Evolutionary conservation across 2,888 invertebrate genomes (phyloP).

Genomic region (Drosophila aldrichi): DNA sequence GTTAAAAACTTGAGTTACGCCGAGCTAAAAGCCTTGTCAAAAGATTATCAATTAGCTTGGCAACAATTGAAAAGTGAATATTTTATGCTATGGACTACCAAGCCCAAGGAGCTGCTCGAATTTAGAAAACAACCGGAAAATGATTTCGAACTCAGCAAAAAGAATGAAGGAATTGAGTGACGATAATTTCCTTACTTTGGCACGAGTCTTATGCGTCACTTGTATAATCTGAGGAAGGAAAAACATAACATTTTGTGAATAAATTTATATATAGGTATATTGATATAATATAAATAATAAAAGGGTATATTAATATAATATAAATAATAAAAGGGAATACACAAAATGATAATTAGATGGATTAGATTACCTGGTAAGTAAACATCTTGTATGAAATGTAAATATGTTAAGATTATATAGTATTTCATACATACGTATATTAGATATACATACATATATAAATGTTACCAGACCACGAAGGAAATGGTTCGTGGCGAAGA

Average conservation of each 20-base stretch:
- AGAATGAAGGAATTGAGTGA: background rate
- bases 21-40: slow-evolving; percentile 67
- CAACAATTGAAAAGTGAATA: slow-evolving; percentile 85
- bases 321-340: too few species aligned
- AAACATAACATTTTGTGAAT: too few species aligned
- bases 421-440: background rate
- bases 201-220: too few species aligned
- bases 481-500: slow-evolving; percentile 33
- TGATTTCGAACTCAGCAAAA: background rate
- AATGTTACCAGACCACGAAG: slow-evolving; percentile 34
- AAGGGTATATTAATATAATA: too few species aligned
- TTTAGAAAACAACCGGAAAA: slow-evolving; percentile 38
- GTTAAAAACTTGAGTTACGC: slow-evolving; percentile 60
- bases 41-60: slow-evolving; percentile 85
- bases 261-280: background rate
- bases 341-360: too few species aligned
- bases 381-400: background rate
- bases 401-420: background rate
- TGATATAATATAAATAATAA: too few species aligned
- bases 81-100: slow-evolving; percentile 87
- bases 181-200: background rate
- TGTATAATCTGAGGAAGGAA: too few species aligned
- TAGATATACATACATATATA: background rate
- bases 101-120: slow-evolving; percentile 83
- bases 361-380: background rate